Conservation (phyloP, 2,797 vertebrate genomes). For the Perodicticus potto region DNA sequence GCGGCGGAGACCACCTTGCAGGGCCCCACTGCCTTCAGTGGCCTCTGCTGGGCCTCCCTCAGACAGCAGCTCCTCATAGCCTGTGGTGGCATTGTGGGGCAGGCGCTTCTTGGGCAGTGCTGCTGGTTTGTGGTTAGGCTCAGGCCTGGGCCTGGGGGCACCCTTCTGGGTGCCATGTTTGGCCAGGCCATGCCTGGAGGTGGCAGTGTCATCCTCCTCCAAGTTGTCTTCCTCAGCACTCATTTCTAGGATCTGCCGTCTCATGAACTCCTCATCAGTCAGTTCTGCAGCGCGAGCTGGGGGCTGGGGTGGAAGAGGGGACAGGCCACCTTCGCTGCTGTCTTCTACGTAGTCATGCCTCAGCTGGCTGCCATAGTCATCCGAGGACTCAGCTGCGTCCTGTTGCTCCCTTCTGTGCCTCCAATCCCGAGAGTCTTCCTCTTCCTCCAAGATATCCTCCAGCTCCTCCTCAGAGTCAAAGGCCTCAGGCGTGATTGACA, state of each 20-base stretch:
- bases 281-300: conserved; percentile 91
- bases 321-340: conserved; percentile 97
- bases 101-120: conserved; percentile 89
- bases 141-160: conserved; percentile 91
- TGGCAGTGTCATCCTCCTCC: conserved; percentile 89
- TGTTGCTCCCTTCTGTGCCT: conserved; percentile 88
- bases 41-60: conserved; percentile 91
- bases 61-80: conserved; percentile 94
- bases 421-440: conserved; percentile 94
- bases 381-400: conserved; percentile 93
- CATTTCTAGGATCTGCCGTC: conserved; percentile 98
- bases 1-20: conserved; percentile 96
- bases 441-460: conserved; percentile 96
- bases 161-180: conserved; percentile 90
- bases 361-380: conserved; percentile 97
- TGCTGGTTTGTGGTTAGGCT: conserved; percentile 90
- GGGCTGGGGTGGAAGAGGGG: conserved; percentile 93
- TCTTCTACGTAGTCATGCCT: conserved; percentile 98
- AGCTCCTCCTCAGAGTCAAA: conserved; percentile 96
- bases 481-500: conserved; percentile 95
- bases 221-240: conserved; percentile 98
- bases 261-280: conserved; percentile 98
- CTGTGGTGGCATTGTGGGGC: conserved; percentile 93
- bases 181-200: conserved; percentile 81
- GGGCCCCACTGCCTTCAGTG: conserved; percentile 91